Evolutionary conservation across 2,888 invertebrate species (phyloP).

Genomic region (Melieria crassipennis): DNA sequence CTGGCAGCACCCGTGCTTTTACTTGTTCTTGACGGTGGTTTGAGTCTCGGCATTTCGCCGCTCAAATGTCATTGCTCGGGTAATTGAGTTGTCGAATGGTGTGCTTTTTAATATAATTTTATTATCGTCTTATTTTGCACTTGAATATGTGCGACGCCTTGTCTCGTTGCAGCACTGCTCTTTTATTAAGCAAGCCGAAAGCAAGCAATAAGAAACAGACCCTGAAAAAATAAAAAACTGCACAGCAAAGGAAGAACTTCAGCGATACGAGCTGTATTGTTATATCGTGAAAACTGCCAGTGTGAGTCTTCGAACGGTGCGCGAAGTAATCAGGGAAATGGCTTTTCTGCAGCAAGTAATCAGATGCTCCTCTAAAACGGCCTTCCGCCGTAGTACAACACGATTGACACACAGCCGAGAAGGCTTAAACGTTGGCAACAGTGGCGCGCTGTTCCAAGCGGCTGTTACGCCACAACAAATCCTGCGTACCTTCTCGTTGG

Average conservation of each 20-base stretch:
- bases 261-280: neutral
- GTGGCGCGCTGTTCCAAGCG: neutral
- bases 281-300: conserved; percentile 1
- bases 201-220: neutral
- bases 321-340: conserved; percentile 15
- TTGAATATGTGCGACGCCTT: conserved; percentile 10
- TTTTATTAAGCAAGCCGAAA: neutral
- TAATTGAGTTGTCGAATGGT: conserved; percentile 2
- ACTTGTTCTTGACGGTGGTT: neutral
- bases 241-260: neutral
- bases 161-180: neutral
- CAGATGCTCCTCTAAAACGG: conserved; percentile 42
- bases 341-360: conserved; percentile 48
- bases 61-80: neutral
- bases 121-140: conserved; percentile 18
- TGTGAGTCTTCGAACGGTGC: neutral
- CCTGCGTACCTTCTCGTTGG: conserved; percentile 38
- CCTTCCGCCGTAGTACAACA: conserved; percentile 41
- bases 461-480: conserved; percentile 28
- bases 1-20: no score
- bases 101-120: conserved; percentile 8
- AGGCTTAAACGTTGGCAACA: neutral
- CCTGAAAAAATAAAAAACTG: neutral
- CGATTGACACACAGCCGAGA: conserved; percentile 26
- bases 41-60: neutral